Conservation (phyloP, 30 jellyfish, hydroid and myxozoan species). For the Cassiopea andromeda region DNA sequence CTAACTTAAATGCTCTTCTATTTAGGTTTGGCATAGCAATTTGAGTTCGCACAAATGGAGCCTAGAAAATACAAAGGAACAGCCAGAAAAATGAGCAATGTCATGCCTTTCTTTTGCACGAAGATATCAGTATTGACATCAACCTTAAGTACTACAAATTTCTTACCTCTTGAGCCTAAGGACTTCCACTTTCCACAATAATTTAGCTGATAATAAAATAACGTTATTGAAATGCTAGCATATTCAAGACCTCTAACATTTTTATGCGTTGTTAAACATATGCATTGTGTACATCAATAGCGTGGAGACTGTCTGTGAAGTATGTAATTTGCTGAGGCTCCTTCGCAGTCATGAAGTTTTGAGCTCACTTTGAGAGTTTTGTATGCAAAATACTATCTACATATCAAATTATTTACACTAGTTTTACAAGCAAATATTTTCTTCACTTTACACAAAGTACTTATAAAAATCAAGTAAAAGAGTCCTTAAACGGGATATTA, state of each 20-base stretch:
- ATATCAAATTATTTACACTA: neutral
- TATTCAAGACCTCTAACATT: neutral
- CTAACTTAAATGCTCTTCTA: neutral
- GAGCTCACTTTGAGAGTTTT: too few relatives aligned
- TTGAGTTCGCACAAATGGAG: neutral
- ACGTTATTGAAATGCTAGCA: neutral
- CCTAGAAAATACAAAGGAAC: neutral
- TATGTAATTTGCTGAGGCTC: neutral
- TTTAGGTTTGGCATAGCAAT: neutral
- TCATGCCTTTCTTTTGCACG: neutral
- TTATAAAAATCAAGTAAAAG: neutral
- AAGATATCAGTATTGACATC: neutral
- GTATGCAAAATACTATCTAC: too few relatives aligned
- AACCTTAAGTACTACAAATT: neutral
- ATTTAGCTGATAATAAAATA: neutral
- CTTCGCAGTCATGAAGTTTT: neutral
- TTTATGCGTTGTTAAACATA: neutral
- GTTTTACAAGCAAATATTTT: neutral
- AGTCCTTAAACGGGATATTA: too few relatives aligned
- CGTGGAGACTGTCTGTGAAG: neutral
- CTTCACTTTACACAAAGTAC: neutral
- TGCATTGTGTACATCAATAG: neutral
- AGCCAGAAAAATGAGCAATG: neutral
- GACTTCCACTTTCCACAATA: neutral
- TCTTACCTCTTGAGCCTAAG: neutral